Base-by-base conservation (phyloP, 2,888 invertebrate genomes). In the Leptura quadrifasciata region DNA sequence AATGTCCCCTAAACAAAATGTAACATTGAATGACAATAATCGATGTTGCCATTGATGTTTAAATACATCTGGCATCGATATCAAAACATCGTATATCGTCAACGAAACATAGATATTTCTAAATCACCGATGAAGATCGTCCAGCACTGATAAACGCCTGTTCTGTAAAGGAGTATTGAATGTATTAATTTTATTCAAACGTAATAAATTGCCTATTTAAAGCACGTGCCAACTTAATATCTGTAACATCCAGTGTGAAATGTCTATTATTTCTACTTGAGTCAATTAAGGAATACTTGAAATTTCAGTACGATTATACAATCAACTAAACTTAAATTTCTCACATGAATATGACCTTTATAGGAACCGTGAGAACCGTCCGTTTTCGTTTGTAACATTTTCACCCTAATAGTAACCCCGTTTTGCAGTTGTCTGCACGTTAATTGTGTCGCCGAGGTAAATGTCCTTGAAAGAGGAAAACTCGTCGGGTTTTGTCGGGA, bases 401-500 rank as follows among this genome's bases (percentile, higher is more conserved):
- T 24, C 68, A 52, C 54, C 21, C 60, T 61, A 27, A 54, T 18
- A 47, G 74, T 74, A 68, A 74, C 74, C 74, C 47, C 63, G 55
- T 74, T 74, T 68, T 24, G 20, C 31, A 54, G 35, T 54, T 24
- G 64, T 57, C 35, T 69, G 58, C 68, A 31, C 68, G 57, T 69
- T 69, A 68, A 68, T 27, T 74, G 61, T 68, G 68, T 21, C 74
- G 68, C 31, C 21, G 61, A 68, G 68, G 58, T 74, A 68, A 74
- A 61, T 39, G 39, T 61, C 65, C 74, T 74, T 61, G 58, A 54
- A 54, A 68, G 27, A 18, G 60, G 17, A 58, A 27, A 65, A 65
- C 35, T 58, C 31, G 57, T 52, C 52, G 72, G 39, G 15, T 20
- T 47, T 47, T 27, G 21, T 60, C 60, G 54, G 72, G 17, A 20